These are phyloP conservation scores for Carassius auratus DNA, from an alignment of 2,113 vertebrate genomes.

Conservation along the genomic window DNA sequence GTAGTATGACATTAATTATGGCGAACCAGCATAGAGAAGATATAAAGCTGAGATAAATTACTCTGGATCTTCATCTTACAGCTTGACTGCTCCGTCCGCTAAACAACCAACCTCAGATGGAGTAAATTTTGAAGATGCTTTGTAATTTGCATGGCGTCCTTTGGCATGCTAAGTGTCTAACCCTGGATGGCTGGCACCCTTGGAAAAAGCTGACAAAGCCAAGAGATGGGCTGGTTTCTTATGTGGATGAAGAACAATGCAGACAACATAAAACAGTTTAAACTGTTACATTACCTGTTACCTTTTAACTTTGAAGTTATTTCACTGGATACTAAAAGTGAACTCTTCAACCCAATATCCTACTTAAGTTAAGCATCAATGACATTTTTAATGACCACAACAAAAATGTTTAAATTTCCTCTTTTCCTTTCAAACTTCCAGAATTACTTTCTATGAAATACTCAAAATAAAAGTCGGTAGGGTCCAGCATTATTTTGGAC, in stretches of 20 bases:
- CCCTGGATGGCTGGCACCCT: conserved; percentile 57
- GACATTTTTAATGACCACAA: background rate
- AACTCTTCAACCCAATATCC: background rate
- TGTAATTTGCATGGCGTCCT: conserved; percentile 66
- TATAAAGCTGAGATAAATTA: conserved; percentile 65
- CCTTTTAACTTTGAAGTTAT: background rate
- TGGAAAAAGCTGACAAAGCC: conserved; percentile 53
- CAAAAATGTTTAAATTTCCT: too few species aligned
- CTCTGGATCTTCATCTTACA: conserved; percentile 58
- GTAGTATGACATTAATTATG: conserved; percentile 57
- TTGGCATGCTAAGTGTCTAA: conserved; percentile 65
- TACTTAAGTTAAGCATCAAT: background rate
- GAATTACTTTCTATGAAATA: background rate
- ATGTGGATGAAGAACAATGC: conserved; percentile 28
- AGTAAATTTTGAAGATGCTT: conserved; percentile 66
- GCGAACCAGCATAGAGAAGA: conserved; percentile 44
- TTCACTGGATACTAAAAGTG: background rate
- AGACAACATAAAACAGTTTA: conserved; percentile 18
- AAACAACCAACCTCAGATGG: conserved; percentile 64
- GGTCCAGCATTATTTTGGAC: background rate
- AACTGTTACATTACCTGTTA: conserved; percentile 7
- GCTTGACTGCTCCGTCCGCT: conserved; percentile 57
- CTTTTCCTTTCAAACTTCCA: background rate
- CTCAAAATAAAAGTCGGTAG: background rate
- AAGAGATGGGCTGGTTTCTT: conserved; percentile 61